Percentiles rank a stretch among this genome's conserved stretches.
Conservation (phyloP, 1,140 invertebrate species). For the Leptonema lineaticorne region DNA sequence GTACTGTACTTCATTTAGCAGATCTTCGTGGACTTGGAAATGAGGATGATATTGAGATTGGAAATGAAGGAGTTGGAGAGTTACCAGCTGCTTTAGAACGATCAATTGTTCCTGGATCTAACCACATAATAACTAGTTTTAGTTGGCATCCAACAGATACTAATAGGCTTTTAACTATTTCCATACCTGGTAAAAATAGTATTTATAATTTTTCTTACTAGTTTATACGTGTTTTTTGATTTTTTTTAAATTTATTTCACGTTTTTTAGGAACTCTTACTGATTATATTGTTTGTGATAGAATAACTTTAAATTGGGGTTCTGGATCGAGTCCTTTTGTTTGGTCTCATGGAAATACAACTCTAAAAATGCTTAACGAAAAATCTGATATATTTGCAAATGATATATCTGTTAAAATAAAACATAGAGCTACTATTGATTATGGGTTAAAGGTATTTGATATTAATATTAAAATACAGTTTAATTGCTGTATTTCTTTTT, state of each 20-base stretch:
- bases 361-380: constrained; percentile 62
- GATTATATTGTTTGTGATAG: constrained; percentile 79
- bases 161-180: constrained; percentile 72
- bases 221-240: background rate
- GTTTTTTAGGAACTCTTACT: constrained; percentile 57
- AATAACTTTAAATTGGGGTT: constrained; percentile 76
- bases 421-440: constrained; percentile 68
- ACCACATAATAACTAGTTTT: constrained; percentile 67
- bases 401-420: constrained; percentile 78
- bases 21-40: constrained; percentile 76
- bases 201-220: background rate
- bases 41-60: constrained; percentile 74
- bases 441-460: constrained; percentile 72
- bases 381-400: constrained; percentile 57
- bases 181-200: constrained; percentile 55
- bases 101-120: constrained; percentile 59
- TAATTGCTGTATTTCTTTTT: constrained; percentile 28
- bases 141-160: constrained; percentile 81
- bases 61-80: constrained; percentile 52
- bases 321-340: constrained; percentile 66
- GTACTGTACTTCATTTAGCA: constrained; percentile 67
- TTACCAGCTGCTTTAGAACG: constrained; percentile 74
- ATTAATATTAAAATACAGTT: constrained; percentile 6
- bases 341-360: constrained; percentile 74
- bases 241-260: background rate